phyloP scores from a whole-genome alignment of 2,113 vertebrate genomes.

The Carassius gibelio region DNA sequence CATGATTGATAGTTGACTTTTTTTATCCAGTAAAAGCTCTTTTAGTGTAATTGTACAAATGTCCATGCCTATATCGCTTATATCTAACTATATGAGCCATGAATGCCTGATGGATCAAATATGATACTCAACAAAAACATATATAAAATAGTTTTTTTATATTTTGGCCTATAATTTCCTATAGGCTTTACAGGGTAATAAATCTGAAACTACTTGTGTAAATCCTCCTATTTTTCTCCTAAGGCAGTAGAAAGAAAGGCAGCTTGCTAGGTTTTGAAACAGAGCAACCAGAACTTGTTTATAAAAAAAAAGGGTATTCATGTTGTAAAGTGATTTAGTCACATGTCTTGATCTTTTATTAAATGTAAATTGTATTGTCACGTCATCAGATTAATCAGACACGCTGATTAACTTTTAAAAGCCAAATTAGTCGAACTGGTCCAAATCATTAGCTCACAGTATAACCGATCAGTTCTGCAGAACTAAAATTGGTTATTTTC shows the following conservation, averaged over 20 bases:
- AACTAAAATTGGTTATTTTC: too few species aligned
- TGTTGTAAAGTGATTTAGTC: not conserved
- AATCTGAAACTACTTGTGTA: not conserved
- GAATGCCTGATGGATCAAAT: not conserved
- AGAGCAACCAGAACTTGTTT: not conserved
- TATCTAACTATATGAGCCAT: not conserved
- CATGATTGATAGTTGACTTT: not conserved
- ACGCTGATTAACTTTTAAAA: not conserved
- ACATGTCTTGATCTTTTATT: not conserved
- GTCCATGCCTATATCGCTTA: too few species aligned
- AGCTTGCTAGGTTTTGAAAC: not conserved
- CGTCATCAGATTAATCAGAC: not conserved
- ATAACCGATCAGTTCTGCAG: slow-evolving; percentile 2
- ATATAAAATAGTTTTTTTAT: not conserved
- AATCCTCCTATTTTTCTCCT: not conserved
- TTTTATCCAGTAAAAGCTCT: not conserved
- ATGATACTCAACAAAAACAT: not conserved
- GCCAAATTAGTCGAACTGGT: not conserved
- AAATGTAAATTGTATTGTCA: not conserved
- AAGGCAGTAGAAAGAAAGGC: not conserved
- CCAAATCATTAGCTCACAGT: not conserved
- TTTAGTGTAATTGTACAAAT: not conserved
- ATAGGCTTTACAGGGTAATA: too few species aligned
- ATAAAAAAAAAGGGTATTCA: not conserved
- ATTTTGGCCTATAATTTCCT: too few species aligned